Percentiles rank a stretch among this genome's conserved stretches.
These are phyloP conservation scores for Drosophila meridiana DNA, from an alignment of 2,888 invertebrate genomes.

Conservation along the genomic window DNA sequence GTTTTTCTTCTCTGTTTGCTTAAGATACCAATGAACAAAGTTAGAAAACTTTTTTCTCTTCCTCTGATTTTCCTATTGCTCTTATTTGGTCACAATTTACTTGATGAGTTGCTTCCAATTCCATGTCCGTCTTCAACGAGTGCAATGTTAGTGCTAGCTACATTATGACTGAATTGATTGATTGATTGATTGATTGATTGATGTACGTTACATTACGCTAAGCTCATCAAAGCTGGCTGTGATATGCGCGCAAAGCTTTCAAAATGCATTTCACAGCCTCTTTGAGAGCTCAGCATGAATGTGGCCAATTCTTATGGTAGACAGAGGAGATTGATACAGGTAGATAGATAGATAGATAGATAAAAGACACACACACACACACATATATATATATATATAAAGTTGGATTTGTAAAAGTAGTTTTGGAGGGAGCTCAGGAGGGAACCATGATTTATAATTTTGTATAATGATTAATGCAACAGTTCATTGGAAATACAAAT, in stretches of 20 bases:
- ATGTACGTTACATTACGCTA: conserved; percentile 83
- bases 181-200: conserved; percentile 47
- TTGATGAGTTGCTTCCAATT: conserved; percentile 8
- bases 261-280: conserved; percentile 92
- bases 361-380: conserved; percentile 9
- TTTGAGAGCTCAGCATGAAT: conserved; percentile 88
- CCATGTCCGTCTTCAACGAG: background rate
- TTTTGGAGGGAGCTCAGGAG: background rate
- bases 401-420: background rate
- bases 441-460: conserved; percentile 34
- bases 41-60: background rate
- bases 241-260: conserved; percentile 89
- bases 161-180: conserved; percentile 42
- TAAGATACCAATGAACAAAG: background rate
- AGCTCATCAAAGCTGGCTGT: conserved; percentile 99
- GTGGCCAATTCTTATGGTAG: conserved; percentile 56
- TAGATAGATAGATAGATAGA: conserved; percentile 15
- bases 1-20: background rate
- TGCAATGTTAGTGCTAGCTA: conserved; percentile 20
- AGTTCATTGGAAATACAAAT: conserved; percentile 21
- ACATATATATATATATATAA: conserved; percentile 2
- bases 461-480: conserved; percentile 42
- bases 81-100: background rate
- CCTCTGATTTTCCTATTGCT: background rate
- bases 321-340: conserved; percentile 17